Evolutionary conservation across 92 coral and sea anemone genomes (phyloP).

Genomic region (Phenganax stokvisi): DNA sequence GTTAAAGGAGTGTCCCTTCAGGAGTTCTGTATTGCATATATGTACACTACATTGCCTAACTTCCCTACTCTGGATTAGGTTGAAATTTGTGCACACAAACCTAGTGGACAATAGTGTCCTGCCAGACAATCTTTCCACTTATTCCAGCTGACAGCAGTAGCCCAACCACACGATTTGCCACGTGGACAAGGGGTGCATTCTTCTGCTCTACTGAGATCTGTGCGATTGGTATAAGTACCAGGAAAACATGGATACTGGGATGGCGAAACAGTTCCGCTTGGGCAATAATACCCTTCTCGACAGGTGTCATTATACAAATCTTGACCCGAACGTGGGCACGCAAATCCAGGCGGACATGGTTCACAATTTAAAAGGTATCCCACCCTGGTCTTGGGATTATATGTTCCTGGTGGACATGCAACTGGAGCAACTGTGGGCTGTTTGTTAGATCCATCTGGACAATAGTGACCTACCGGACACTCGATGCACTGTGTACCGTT

Average conservation of each 20-base stretch:
- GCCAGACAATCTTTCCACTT: slow-evolving; percentile 79
- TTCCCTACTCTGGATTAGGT: too few relatives aligned
- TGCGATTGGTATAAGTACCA: slow-evolving; percentile 82
- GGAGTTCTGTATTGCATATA: too few relatives aligned
- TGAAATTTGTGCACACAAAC: slow-evolving; percentile 45
- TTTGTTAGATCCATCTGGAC: slow-evolving; percentile 87
- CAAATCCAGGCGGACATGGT: slow-evolving; percentile 86
- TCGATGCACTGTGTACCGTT: slow-evolving; percentile 77
- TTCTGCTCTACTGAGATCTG: slow-evolving; percentile 80
- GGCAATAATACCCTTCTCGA: slow-evolving; percentile 94
- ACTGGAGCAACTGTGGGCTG: slow-evolving; percentile 79
- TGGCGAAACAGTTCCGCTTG: slow-evolving; percentile 88
- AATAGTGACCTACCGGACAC: slow-evolving; percentile 87
- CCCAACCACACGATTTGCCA: slow-evolving; percentile 93
- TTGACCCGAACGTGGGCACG: slow-evolving; percentile 92
- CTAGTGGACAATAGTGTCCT: slow-evolving; percentile 90
- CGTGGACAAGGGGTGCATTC: slow-evolving; percentile 83
- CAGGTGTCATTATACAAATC: slow-evolving; percentile 72
- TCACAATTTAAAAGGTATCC: slow-evolving; percentile 81
- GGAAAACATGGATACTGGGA: slow-evolving; percentile 95
- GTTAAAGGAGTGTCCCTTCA: too few relatives aligned
- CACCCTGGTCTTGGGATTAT: slow-evolving; percentile 74
- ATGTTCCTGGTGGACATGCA: slow-evolving; percentile 93
- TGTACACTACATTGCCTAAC: too few relatives aligned
- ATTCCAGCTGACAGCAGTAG: slow-evolving; percentile 73